These are phyloP conservation scores for Frankliniella intonsa DNA, from an alignment of 2,888 invertebrate species.

Conservation along the genomic window DNA sequence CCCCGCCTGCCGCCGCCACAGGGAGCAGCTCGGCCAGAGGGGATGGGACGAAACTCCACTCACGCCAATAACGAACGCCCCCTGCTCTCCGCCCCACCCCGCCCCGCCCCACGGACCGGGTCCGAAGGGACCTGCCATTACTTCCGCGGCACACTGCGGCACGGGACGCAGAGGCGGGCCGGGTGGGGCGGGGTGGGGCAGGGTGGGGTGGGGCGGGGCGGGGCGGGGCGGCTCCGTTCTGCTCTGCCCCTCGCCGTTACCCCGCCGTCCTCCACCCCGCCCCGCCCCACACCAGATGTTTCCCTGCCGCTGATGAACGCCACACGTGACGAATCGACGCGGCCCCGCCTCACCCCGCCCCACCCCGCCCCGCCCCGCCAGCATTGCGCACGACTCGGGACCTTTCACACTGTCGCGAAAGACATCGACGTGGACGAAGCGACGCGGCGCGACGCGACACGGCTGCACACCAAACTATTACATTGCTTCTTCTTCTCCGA, in stretches of 20 bases:
- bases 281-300: slow-evolving; percentile 3
- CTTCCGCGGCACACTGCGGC: slow-evolving; percentile 23
- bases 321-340: slow-evolving; percentile 16
- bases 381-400: neutral
- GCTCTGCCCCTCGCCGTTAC: neutral
- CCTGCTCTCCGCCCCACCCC: neutral
- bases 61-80: slow-evolving; percentile 25
- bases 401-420: neutral
- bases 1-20: neutral
- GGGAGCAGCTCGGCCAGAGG: neutral
- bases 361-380: neutral
- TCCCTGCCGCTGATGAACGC: slow-evolving; percentile 23
- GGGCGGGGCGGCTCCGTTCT: neutral
- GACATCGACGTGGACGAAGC: too few relatives aligned
- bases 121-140: slow-evolving; percentile 11
- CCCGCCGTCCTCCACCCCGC: neutral
- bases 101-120: neutral
- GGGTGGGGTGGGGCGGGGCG: neutral
- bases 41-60: slow-evolving; percentile 21
- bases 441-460: too few relatives aligned
- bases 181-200: neutral
- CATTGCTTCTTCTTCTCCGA: too few relatives aligned
- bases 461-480: too few relatives aligned
- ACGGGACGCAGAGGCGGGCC: neutral
- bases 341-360: neutral